Percentiles rank a stretch among this genome's conserved stretches.
These are phyloP conservation scores for Notocelia uddmanniana DNA, from an alignment of 2,888 invertebrate genomes.

Conservation along the genomic window DNA sequence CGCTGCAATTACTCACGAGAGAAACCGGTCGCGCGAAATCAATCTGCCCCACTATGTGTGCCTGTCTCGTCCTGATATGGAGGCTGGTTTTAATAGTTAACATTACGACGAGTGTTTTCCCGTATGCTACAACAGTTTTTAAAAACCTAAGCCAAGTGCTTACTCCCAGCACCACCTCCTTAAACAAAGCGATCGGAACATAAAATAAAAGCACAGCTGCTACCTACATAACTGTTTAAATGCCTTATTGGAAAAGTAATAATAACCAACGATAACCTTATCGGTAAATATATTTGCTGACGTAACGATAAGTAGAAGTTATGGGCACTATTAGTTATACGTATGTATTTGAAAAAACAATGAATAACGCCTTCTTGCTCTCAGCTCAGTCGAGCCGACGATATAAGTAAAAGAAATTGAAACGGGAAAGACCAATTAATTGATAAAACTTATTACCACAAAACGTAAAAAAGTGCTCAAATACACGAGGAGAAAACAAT, in stretches of 20 bases:
- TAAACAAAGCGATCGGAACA: conserved; percentile 18
- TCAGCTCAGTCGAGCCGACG: not conserved
- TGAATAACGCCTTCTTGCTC: conserved; percentile 15
- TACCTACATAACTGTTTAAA: conserved; percentile 8
- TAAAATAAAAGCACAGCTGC: not conserved
- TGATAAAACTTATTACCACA: conserved; percentile 1
- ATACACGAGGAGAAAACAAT: conserved; percentile 70
- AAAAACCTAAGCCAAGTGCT: conserved; percentile 12
- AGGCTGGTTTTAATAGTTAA: conserved; percentile 44
- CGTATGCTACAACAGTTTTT: conserved; percentile 1
- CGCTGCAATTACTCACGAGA: conserved; percentile 57
- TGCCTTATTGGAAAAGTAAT: conserved; percentile 9
- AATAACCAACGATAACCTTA: conserved; percentile 52
- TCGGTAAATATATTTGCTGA: conserved; percentile 51
- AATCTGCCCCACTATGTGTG: conserved; percentile 45
- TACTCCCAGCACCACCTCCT: conserved; percentile 3
- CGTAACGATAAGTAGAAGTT: conserved; percentile 50
- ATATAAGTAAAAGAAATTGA: conserved; percentile 1
- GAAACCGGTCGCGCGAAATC: conserved; percentile 60
- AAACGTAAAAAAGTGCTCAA: conserved; percentile 43
- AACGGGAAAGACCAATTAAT: conserved; percentile 10
- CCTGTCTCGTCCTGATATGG: conserved; percentile 57
- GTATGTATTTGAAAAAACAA: not conserved
- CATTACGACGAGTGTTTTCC: conserved; percentile 31
- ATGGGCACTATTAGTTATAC: not conserved